Conservation (phyloP, 2,888 invertebrate genomes). For the Eilema caniola region DNA sequence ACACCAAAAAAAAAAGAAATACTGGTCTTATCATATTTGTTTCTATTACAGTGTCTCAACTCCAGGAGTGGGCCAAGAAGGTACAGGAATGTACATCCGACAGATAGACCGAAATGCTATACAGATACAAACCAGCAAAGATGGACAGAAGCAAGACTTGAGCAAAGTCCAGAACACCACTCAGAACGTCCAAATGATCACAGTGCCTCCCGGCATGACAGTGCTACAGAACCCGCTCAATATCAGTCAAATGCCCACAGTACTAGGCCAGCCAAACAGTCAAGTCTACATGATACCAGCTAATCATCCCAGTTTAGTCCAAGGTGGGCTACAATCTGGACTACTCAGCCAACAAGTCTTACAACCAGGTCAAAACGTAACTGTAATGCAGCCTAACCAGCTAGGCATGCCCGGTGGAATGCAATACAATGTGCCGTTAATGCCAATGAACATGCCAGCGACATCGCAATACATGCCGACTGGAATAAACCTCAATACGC, state of each 20-base stretch:
- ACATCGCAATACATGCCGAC: constrained; percentile 78
- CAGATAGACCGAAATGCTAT: constrained; percentile 80
- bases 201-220: constrained; percentile 82
- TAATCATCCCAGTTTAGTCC: constrained; percentile 75
- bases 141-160: constrained; percentile 76
- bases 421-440: constrained; percentile 79
- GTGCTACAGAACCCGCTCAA: constrained; percentile 80
- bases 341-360: constrained; percentile 76
- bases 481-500: constrained; percentile 78
- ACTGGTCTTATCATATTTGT: constrained; percentile 2
- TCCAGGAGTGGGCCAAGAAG: constrained; percentile 72
- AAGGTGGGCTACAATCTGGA: constrained; percentile 70
- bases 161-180: constrained; percentile 74
- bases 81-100: constrained; percentile 80
- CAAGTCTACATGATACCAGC: constrained; percentile 84
- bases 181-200: constrained; percentile 83
- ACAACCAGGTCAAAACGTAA: constrained; percentile 79
- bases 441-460: constrained; percentile 79
- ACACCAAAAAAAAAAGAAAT: no score
- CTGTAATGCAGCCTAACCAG: constrained; percentile 82
- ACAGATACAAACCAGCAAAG: constrained; percentile 78
- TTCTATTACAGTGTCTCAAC: constrained; percentile 70
- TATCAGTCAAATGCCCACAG: constrained; percentile 75
- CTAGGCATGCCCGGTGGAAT: constrained; percentile 77
- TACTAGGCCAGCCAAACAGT: constrained; percentile 78